phyloP scores from a whole-genome alignment of 2,888 invertebrate genomes.

The Euzetes globulus region DNA sequence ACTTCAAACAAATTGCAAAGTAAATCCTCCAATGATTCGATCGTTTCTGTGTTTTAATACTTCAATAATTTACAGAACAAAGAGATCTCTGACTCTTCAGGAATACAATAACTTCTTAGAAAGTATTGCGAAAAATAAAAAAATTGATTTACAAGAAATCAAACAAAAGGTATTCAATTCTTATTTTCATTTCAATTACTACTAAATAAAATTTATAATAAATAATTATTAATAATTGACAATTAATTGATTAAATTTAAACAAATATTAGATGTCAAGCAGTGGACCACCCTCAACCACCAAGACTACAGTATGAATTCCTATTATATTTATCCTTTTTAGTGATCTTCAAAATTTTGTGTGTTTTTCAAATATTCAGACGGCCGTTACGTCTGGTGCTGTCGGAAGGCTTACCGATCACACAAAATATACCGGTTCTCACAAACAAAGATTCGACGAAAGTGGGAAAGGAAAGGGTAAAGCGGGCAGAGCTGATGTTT shows the following conservation, averaged over 20 bases:
- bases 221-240: too few species aligned
- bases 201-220: too few species aligned
- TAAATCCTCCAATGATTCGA: constrained; percentile 43
- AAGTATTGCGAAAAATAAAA: constrained; percentile 74
- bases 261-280: constrained; percentile 24
- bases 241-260: not conserved
- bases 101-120: constrained; percentile 80
- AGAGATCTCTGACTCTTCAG: constrained; percentile 55
- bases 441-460: constrained; percentile 76
- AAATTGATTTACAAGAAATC: constrained; percentile 67
- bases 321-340: not conserved
- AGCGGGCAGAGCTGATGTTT: constrained; percentile 67
- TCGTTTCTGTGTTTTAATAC: too few species aligned
- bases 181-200: not conserved
- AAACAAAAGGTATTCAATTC: constrained; percentile 59
- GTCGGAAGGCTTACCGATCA: constrained; percentile 74
- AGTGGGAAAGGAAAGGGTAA: constrained; percentile 71
- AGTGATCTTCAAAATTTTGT: not conserved
- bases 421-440: constrained; percentile 79
- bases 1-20: constrained; percentile 75
- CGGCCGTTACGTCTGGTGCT: constrained; percentile 49
- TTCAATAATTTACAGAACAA: constrained; percentile 39
- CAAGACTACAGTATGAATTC: constrained; percentile 42
- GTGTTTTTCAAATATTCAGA: too few species aligned
- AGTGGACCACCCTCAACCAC: constrained; percentile 62